Percentiles rank a stretch among this genome's conserved stretches.
These are phyloP conservation scores for Tenebrosternarchus preto DNA, from an alignment of 2,113 vertebrate species.

Conservation along the genomic window DNA sequence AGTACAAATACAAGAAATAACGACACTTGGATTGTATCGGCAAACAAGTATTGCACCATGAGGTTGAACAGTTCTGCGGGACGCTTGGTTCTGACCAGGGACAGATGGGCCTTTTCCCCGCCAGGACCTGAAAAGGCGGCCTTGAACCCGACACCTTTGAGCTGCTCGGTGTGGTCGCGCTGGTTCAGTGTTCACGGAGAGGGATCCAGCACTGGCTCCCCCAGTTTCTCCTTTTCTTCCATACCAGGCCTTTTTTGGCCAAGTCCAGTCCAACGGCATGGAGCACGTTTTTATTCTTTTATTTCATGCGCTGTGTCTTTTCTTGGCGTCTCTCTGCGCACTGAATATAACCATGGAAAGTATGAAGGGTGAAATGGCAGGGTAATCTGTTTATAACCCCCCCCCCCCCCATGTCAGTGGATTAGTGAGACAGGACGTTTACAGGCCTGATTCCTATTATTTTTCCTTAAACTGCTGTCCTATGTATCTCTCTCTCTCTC, in stretches of 20 bases:
- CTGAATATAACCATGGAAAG: constrained; percentile 27
- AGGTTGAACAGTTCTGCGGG: background rate
- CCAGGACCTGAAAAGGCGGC: constrained; percentile 1
- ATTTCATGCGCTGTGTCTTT: constrained; percentile 43
- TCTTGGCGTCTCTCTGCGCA: constrained; percentile 9
- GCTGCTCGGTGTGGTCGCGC: constrained; percentile 27
- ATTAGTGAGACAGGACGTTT: background rate
- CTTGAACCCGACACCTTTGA: background rate
- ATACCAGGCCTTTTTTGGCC: constrained; percentile 48
- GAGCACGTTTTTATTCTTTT: constrained; percentile 57
- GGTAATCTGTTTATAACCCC: background rate
- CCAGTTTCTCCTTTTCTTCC: constrained; percentile 19
- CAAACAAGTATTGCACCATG: too few species aligned
- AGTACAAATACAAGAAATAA: too few species aligned
- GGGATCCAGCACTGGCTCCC: constrained; percentile 27
- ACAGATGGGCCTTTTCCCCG: constrained; percentile 14
- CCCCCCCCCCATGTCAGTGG: background rate
- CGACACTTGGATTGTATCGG: too few species aligned
- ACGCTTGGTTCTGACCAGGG: background rate
- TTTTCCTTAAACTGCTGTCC: background rate
- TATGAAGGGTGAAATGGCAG: constrained; percentile 25
- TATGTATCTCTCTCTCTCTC: too few species aligned
- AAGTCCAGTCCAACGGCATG: constrained; percentile 59
- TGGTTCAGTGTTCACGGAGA: constrained; percentile 49
- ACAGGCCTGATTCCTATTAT: background rate